Conservation (phyloP, 1,140 invertebrate genomes). For the Tetragnatha versicolor region DNA sequence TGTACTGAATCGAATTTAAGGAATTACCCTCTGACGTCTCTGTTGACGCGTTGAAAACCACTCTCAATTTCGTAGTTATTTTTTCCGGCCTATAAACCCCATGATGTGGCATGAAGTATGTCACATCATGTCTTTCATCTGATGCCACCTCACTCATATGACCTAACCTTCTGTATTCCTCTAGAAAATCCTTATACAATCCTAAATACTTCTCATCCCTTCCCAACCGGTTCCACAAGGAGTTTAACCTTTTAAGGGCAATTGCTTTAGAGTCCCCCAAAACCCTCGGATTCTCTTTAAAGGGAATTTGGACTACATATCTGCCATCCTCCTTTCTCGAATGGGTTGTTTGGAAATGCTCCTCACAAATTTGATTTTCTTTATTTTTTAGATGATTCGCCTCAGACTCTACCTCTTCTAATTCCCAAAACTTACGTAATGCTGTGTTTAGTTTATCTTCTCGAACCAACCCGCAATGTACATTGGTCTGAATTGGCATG, state of each 20-base stretch:
- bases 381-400: background rate
- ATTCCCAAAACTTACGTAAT: background rate
- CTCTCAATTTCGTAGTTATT: no score
- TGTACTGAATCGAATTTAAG: background rate
- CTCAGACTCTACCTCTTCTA: background rate
- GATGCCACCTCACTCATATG: background rate
- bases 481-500: background rate
- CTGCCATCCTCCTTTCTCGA: background rate
- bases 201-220: background rate
- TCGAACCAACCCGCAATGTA: background rate
- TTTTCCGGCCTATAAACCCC: background rate
- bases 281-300: background rate
- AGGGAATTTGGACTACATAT: background rate
- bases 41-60: background rate
- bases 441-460: background rate
- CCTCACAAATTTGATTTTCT: background rate
- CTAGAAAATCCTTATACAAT: background rate
- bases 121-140: background rate
- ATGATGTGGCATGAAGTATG: constrained; percentile 1
- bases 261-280: background rate
- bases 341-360: background rate
- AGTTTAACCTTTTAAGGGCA: background rate
- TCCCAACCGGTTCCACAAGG: background rate
- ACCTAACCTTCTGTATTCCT: background rate
- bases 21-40: background rate